Percentiles rank a stretch among this genome's conserved stretches.
Conservation (phyloP, 2,113 vertebrate species). For the Albula glossodonta region DNA sequence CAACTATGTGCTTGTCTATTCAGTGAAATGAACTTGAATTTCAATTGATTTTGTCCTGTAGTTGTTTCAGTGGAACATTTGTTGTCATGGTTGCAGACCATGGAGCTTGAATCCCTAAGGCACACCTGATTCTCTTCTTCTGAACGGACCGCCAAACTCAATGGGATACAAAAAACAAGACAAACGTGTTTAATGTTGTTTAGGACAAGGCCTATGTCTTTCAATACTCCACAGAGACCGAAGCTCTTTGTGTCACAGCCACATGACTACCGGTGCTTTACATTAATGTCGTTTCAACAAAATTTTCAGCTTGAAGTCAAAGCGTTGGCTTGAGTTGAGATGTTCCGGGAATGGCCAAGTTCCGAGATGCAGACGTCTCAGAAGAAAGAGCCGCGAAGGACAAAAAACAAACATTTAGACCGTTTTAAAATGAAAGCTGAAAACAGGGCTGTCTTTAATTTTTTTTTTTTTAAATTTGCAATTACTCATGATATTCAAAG, state of each 20-base stretch:
- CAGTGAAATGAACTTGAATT: not conserved
- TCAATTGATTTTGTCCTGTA: too few species aligned
- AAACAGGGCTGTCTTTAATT: conserved; percentile 30
- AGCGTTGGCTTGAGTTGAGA: too few species aligned
- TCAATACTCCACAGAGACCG: not conserved
- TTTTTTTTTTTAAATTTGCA: not conserved
- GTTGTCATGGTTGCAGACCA: not conserved
- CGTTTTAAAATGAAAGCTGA: conserved; percentile 41
- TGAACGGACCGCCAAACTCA: not conserved
- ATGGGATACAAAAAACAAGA: too few species aligned
- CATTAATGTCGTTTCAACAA: not conserved
- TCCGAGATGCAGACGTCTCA: not conserved
- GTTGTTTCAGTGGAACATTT: not conserved
- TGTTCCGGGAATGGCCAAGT: not conserved
- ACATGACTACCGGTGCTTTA: not conserved
- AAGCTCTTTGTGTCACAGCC: not conserved
- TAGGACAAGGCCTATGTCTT: not conserved
- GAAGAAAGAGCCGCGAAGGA: conserved; percentile 38
- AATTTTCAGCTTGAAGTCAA: too few species aligned
- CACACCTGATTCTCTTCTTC: not conserved
- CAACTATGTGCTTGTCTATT: not conserved
- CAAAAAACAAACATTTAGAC: not conserved
- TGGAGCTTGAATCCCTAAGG: not conserved
- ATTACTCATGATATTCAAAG: not conserved
- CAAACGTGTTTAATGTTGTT: too few species aligned